Conservation (phyloP, 2,888 invertebrate genomes). For the Lydus trimaculatus region DNA sequence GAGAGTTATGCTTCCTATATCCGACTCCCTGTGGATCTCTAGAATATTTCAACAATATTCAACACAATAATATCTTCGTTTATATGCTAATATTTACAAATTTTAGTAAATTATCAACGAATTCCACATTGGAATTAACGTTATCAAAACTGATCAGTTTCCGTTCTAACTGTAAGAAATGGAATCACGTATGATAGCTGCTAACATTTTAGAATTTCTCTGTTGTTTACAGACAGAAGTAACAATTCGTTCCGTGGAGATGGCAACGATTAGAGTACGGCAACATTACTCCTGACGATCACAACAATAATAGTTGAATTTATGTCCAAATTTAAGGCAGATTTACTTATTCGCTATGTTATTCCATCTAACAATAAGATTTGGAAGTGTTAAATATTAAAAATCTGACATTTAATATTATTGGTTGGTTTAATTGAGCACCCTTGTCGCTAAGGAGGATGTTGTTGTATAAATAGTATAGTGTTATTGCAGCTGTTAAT, state of each 20-base stretch:
- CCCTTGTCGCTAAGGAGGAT: neutral
- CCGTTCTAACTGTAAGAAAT: no score
- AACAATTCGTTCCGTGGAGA: no score
- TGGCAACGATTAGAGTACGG: no score
- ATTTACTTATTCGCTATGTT: no score
- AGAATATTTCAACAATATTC: neutral
- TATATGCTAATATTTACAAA: neutral
- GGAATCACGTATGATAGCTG: no score
- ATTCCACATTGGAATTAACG: no score
- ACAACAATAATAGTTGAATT: neutral
- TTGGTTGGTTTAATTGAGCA: neutral
- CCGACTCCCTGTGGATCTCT: neutral
- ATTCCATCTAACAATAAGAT: neutral
- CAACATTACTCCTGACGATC: neutral
- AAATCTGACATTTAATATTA: neutral
- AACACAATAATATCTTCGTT: neutral
- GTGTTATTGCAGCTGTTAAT: neutral
- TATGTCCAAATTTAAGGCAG: no score
- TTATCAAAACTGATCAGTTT: no score
- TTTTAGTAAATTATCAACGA: neutral
- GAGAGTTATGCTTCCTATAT: neutral
- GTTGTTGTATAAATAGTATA: neutral
- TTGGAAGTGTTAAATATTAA: no score
- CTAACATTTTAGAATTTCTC: no score
- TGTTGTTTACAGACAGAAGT: no score